Evolutionary conservation across 1,140 invertebrate genomes (phyloP).

Genomic region (Drosophila ambigua): DNA sequence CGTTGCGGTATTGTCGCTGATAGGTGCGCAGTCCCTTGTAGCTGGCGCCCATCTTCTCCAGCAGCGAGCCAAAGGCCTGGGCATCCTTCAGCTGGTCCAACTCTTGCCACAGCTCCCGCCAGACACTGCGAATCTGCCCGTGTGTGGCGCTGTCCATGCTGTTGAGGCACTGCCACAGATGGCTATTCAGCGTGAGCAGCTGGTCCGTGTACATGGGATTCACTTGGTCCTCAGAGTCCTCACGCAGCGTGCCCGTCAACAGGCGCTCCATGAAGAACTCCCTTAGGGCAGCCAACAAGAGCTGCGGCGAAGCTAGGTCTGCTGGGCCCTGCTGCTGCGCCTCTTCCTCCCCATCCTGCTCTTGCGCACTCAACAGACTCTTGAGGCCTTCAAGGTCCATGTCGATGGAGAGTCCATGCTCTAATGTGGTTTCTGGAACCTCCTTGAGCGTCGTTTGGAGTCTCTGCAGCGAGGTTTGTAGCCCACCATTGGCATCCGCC

Average conservation of each 20-base stretch:
- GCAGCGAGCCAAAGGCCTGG: slow-evolving; percentile 26
- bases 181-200: slow-evolving; percentile 48
- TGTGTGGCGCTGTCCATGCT: slow-evolving; percentile 25
- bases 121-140: slow-evolving; percentile 22
- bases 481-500: neutral
- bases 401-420: slow-evolving; percentile 1
- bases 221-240: slow-evolving; percentile 50
- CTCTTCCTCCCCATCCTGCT: slow-evolving; percentile 5
- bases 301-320: slow-evolving; percentile 11
- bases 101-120: slow-evolving; percentile 16
- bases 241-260: slow-evolving; percentile 18
- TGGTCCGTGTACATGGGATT: slow-evolving; percentile 65
- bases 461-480: slow-evolving; percentile 19
- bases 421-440: neutral
- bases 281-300: slow-evolving; percentile 43
- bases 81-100: slow-evolving; percentile 9
- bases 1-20: slow-evolving; percentile 43
- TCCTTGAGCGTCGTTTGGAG: slow-evolving; percentile 39
- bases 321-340: slow-evolving; percentile 17
- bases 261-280: slow-evolving; percentile 60
- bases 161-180: slow-evolving; percentile 57
- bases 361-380: slow-evolving; percentile 5
- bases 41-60: slow-evolving; percentile 46
- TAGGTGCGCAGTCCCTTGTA: slow-evolving; percentile 68
- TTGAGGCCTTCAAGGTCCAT: slow-evolving; percentile 39